phyloP scores from a whole-genome alignment of 53 echinoderm and acorn worm genomes.

The Pentamera pediparva region DNA sequence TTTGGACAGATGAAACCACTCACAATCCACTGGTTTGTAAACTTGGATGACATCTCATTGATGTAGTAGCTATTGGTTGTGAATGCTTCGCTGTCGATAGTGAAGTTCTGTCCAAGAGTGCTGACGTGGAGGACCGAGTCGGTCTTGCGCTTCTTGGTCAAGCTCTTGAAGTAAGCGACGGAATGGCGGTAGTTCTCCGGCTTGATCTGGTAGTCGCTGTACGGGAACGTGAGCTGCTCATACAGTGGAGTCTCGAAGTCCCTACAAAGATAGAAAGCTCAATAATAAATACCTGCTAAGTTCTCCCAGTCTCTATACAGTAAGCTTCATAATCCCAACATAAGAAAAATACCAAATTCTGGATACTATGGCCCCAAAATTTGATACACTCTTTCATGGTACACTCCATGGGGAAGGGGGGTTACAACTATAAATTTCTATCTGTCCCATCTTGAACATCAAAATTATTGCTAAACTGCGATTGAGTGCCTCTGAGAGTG shows the following conservation, averaged over 20 bases:
- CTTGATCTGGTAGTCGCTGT: conserved; percentile 64
- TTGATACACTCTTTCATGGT: too few species aligned
- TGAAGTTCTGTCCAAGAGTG: conserved; percentile 64
- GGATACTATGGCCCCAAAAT: too few species aligned
- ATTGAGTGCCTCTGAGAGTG: too few species aligned
- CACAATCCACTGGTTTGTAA: conserved; percentile 63
- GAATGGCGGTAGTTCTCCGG: conserved; percentile 68
- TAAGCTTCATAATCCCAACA: too few species aligned
- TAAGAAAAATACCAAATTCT: too few species aligned
- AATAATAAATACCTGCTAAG: too few species aligned
- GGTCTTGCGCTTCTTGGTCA: not conserved
- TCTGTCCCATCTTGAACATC: too few species aligned
- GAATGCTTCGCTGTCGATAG: conserved; percentile 36
- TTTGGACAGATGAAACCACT: conserved; percentile 16
- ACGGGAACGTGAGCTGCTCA: conserved; percentile 72
- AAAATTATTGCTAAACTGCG: too few species aligned
- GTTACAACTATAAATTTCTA: too few species aligned
- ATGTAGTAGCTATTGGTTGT: conserved; percentile 1
- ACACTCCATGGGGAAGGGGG: too few species aligned
- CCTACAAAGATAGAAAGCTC: conserved; percentile 39
- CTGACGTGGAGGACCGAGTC: conserved; percentile 41
- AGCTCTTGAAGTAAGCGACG: conserved; percentile 11
- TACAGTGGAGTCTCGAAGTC: conserved; percentile 88
- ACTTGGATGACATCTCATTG: conserved; percentile 49
- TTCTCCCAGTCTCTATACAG: too few species aligned